Evolutionary conservation across 2,113 vertebrate genomes (phyloP).

Genomic region (Setophaga kirtlandii): DNA sequence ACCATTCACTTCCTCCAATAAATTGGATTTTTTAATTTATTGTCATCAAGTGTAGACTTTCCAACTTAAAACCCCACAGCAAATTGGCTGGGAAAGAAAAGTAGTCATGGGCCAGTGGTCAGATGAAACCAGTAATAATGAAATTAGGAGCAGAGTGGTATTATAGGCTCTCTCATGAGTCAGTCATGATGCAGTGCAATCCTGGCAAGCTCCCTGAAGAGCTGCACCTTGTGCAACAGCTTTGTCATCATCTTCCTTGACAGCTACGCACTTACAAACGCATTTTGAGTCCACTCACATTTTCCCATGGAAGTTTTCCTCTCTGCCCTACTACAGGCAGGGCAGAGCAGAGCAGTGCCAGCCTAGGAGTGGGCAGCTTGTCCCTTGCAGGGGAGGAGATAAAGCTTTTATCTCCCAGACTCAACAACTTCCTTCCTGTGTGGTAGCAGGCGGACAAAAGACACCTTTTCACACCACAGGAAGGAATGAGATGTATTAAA

Average conservation of each 20-base stretch:
- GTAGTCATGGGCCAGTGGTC: not conserved
- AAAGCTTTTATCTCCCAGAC: not conserved
- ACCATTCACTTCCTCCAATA: not conserved
- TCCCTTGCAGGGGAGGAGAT: not conserved
- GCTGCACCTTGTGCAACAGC: constrained; percentile 28
- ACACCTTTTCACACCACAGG: not conserved
- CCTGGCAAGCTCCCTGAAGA: not conserved
- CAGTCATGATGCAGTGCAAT: not conserved
- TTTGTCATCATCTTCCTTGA: constrained; percentile 61
- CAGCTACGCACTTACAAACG: not conserved
- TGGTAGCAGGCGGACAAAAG: not conserved
- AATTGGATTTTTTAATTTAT: not conserved
- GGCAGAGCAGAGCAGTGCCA: not conserved
- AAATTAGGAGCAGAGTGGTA: not conserved
- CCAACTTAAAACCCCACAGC: not conserved
- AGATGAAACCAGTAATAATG: not conserved
- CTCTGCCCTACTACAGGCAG: not conserved
- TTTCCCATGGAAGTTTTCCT: not conserved
- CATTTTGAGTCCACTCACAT: not conserved
- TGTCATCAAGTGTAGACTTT: not conserved
- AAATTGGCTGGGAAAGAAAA: not conserved
- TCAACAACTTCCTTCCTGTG: constrained; percentile 52
- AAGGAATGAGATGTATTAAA: not conserved
- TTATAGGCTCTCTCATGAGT: not conserved
- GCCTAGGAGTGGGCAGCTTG: not conserved